Evolutionary conservation across 2,888 invertebrate species (phyloP), one percentile per base, ranked within the genome.

Genomic region (Phortica magna): DNA sequence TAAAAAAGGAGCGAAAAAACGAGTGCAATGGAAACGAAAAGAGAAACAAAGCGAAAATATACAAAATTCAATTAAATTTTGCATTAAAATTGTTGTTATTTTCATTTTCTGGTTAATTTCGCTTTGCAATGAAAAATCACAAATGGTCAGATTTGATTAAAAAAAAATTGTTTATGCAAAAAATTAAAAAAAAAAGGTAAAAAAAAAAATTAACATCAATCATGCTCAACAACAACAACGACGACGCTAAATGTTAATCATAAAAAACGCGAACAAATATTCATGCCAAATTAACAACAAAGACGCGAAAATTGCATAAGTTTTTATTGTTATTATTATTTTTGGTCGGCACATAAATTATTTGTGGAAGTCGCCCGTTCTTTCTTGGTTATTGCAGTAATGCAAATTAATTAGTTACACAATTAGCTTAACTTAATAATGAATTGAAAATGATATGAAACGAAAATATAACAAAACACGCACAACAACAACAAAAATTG

Each of bases 401-500:
- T 70, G 70, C 53, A 73, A 73, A 61, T 73, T 10, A 31, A 31
- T 42, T 61, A 73, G 57, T 57, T 55, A 57, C 43, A 9, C 42
- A 59, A 73, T 73, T 73, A 59, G 73, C 59, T 73, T 39, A 19
- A 42, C n/a, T 31, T 42, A n/a, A 68, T 68, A 53, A 31, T 68
- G 43, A 79, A 79, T 79, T 77, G 79, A 79, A 80, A 80, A 74
- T 70, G 7, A 70, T 53, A 74, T 71, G 77, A 80, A 73, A 57
- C 55, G 72, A 72, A 31, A 77, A 80, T 75, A 75, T 43, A 79
- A 76, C 68, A 74, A 80, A 19, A 70, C 77, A 74, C 73, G 80
- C 73, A 77, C 71, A 76, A 75, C 61, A 79, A 79, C 83, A 83
- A 88, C 80, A 87, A 83, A 79, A 89, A 85, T 80, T 83, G 84